Evolutionary conservation across 2,888 invertebrate species (phyloP).

Genomic region (Xanthia icteritia): DNA sequence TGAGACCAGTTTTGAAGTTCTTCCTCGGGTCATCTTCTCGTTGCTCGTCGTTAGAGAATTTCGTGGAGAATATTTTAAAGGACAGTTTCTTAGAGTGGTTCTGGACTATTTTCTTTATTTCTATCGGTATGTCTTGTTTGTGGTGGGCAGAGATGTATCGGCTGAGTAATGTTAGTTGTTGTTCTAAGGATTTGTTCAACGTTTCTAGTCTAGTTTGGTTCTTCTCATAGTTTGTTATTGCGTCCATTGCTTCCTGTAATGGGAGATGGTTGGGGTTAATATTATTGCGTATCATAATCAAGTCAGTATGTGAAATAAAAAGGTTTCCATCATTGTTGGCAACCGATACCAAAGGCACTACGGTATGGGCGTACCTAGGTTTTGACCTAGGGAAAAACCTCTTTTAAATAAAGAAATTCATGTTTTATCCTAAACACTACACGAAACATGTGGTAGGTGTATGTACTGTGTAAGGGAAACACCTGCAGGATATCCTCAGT

Average conservation of each 20-base stretch:
- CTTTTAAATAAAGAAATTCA: too few relatives aligned
- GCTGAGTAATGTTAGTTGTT: conserved; percentile 93
- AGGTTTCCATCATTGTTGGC: not conserved
- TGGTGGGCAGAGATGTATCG: conserved; percentile 93
- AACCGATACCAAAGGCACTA: too few relatives aligned
- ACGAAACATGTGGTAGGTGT: too few relatives aligned
- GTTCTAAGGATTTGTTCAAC: conserved; percentile 93
- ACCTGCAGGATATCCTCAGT: too few relatives aligned
- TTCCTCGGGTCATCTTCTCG: conserved; percentile 82
- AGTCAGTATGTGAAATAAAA: not conserved
- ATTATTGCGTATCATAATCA: not conserved
- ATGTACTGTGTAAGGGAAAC: too few relatives aligned
- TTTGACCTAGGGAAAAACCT: too few relatives aligned
- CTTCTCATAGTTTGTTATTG: conserved; percentile 92
- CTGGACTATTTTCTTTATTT: conserved; percentile 93
- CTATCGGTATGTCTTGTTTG: conserved; percentile 93
- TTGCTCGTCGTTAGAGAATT: conserved; percentile 82
- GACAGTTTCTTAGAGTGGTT: conserved; percentile 87
- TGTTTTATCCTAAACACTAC: too few relatives aligned
- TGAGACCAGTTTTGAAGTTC: conserved; percentile 81
- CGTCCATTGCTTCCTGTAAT: conserved; percentile 92
- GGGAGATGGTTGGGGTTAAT: conserved; percentile 26
- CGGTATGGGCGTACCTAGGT: too few relatives aligned
- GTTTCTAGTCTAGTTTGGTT: conserved; percentile 92
- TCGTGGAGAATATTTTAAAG: conserved; percentile 85